Percentiles rank a stretch among this genome's conserved stretches.
Evolutionary conservation across 2,113 vertebrate genomes (phyloP).

Genomic region (Semnornis frantzii): DNA sequence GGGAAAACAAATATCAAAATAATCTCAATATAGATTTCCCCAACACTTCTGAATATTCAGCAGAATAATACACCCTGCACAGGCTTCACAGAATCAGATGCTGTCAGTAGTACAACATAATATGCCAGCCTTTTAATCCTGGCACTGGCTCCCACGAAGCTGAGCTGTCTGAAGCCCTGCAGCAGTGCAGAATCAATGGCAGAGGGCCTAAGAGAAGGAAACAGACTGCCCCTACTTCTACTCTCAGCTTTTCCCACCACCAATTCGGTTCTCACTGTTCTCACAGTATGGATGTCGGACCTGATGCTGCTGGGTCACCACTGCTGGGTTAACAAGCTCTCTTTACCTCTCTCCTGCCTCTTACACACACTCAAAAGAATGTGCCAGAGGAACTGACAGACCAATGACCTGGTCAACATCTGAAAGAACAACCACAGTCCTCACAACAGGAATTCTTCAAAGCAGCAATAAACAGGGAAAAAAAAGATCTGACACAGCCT

Average conservation of each 20-base stretch:
- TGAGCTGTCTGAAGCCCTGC: neutral
- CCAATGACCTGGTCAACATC: neutral
- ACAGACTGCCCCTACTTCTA: neutral
- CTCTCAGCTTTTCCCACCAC: neutral
- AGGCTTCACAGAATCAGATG: neutral
- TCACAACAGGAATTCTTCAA: neutral
- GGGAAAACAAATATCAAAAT: neutral
- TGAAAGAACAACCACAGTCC: neutral
- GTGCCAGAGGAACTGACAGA: neutral
- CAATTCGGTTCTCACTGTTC: neutral
- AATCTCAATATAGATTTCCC: neutral
- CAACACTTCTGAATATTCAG: neutral
- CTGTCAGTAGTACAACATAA: neutral
- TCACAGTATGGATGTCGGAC: neutral
- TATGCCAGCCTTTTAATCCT: neutral
- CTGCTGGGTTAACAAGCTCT: neutral
- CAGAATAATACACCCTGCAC: neutral
- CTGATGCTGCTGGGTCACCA: neutral
- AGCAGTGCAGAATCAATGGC: neutral
- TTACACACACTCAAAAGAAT: neutral
- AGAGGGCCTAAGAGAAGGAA: neutral
- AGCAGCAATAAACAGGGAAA: neutral
- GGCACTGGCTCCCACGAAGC: neutral
- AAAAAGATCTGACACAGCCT: neutral
- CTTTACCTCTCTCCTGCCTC: neutral